Percentiles rank a stretch among this genome's conserved stretches.
phyloP scores from a whole-genome alignment of 2,797 vertebrate species.

The Spinus pinus region DNA sequence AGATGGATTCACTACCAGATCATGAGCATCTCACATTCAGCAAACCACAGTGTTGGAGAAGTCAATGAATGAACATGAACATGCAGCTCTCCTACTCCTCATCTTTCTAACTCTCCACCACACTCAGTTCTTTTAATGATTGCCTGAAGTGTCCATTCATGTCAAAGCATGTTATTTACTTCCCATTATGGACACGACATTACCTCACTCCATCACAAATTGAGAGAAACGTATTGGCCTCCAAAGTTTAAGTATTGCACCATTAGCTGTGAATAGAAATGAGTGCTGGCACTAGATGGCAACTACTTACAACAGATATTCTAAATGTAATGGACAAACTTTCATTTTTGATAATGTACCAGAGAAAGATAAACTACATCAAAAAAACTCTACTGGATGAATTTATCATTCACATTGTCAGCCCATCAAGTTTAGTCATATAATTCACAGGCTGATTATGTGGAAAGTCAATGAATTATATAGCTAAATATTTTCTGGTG shows the following conservation, averaged over 20 bases:
- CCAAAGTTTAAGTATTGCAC: conserved; percentile 33
- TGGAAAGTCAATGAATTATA: conserved; percentile 66
- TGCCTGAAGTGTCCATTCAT: conserved; percentile 53
- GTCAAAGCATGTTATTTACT: conserved; percentile 61
- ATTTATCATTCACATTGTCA: conserved; percentile 65
- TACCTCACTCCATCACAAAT: conserved; percentile 33
- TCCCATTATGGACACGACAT: conserved; percentile 51
- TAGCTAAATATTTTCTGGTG: conserved; percentile 67
- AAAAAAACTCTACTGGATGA: conserved; percentile 54
- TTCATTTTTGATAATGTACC: conserved; percentile 70
- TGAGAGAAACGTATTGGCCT: conserved; percentile 46
- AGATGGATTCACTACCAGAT: background rate
- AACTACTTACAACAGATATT: conserved; percentile 57
- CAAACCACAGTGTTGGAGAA: background rate
- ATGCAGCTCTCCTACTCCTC: background rate
- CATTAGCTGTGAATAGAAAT: conserved; percentile 62
- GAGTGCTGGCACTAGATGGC: conserved; percentile 24
- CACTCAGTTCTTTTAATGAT: conserved; percentile 60
- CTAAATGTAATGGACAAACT: conserved; percentile 58
- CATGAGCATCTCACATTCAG: background rate
- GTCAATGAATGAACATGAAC: background rate
- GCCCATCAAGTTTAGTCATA: conserved; percentile 48
- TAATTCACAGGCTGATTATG: conserved; percentile 68
- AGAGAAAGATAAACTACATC: conserved; percentile 68
- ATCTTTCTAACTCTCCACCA: conserved; percentile 42